Evolutionary conservation across 2,888 invertebrate species (phyloP).

Genomic region (Strigamia crassipes): DNA sequence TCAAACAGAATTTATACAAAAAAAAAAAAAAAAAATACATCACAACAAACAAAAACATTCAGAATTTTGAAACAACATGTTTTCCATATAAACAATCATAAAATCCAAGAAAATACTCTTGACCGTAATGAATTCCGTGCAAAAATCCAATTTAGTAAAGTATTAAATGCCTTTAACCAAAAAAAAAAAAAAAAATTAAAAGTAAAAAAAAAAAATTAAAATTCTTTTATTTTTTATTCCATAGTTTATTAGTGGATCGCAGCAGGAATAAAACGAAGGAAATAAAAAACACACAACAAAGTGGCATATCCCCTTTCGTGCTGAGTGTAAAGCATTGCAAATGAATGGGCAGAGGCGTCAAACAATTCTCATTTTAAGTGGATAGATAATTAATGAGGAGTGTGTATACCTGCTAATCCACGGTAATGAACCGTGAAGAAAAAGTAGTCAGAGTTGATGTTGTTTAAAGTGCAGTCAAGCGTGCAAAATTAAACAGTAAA

Average conservation of each 20-base stretch:
- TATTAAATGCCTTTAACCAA: no score
- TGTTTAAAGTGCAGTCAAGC: background rate
- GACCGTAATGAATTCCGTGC: background rate
- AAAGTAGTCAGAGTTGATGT: background rate
- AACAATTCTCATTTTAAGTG: background rate
- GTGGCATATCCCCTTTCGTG: slow-evolving; percentile 11
- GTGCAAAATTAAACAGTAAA: background rate
- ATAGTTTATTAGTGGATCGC: background rate
- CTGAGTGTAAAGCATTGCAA: background rate
- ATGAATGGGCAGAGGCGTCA: background rate
- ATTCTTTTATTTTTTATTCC: background rate
- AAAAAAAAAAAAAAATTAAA: no score
- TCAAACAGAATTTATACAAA: no score
- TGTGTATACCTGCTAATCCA: background rate
- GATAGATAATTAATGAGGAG: slow-evolving; percentile 14
- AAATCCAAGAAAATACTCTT: background rate
- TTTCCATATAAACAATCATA: background rate
- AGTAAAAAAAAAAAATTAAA: background rate
- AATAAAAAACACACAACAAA: background rate
- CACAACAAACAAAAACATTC: background rate
- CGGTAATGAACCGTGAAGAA: slow-evolving; percentile 22
- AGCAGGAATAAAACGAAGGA: background rate
- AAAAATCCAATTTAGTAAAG: background rate
- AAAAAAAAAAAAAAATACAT: no score
- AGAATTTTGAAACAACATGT: background rate